These are phyloP conservation scores for Epinotia ramella DNA, from an alignment of 2,888 invertebrate genomes.

Conservation along the genomic window DNA sequence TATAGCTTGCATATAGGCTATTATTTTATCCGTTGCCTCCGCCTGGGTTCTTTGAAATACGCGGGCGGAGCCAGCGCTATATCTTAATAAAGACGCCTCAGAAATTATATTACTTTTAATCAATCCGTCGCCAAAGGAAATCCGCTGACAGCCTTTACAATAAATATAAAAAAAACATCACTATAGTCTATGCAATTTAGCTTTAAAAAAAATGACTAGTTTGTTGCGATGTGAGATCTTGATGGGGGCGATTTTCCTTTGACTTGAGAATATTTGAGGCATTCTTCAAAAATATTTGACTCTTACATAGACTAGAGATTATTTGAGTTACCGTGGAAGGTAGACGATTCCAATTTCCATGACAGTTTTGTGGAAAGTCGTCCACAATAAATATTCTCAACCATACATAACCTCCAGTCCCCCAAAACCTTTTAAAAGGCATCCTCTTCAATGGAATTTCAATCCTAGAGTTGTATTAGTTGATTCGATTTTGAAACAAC, in stretches of 20 bases:
- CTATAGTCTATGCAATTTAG: constrained; percentile 48
- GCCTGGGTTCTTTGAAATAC: too few relatives aligned
- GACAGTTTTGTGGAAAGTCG: too few relatives aligned
- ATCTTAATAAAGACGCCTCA: constrained; percentile 6
- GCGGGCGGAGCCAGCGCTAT: neutral
- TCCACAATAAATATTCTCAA: too few relatives aligned
- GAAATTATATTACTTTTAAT: neutral
- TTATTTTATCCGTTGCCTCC: too few relatives aligned
- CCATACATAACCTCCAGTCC: too few relatives aligned
- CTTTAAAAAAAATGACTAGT: constrained; percentile 64
- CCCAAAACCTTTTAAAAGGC: too few relatives aligned
- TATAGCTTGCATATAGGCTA: too few relatives aligned
- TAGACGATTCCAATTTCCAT: too few relatives aligned
- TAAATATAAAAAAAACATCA: constrained; percentile 51
- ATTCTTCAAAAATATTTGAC: neutral
- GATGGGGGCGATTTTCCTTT: constrained; percentile 38
- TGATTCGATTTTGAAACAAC: too few relatives aligned
- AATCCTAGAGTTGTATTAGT: too few relatives aligned
- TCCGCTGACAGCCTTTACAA: constrained; percentile 42
- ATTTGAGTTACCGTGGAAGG: neutral
- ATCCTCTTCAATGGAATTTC: too few relatives aligned
- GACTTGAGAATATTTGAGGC: constrained; percentile 32
- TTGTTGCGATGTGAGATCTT: constrained; percentile 61
- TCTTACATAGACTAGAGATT: constrained; percentile 28
- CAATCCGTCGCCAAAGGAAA: constrained; percentile 27